phyloP scores from a whole-genome alignment of 2,113 vertebrate genomes.

The Scartelaos histophorus region DNA sequence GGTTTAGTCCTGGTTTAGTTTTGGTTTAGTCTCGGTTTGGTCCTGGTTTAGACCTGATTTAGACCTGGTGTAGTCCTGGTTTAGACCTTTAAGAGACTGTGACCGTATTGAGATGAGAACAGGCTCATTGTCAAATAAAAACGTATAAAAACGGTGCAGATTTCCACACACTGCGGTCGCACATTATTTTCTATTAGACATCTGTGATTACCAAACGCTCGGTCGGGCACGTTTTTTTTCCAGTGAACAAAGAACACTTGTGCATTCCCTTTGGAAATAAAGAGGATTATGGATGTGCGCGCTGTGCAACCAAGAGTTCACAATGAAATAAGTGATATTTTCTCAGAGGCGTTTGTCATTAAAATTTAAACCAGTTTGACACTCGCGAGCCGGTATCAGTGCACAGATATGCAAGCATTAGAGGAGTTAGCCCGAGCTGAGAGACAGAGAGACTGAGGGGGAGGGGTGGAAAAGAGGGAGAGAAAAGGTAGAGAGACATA shows the following conservation, averaged over 20 bases:
- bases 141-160: too few species aligned
- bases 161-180: too few species aligned
- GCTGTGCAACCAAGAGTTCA: conserved; percentile 76
- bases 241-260: conserved; percentile 56
- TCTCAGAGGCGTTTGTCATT: conserved; percentile 80
- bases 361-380: conserved; percentile 77
- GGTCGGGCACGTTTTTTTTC: conserved; percentile 40
- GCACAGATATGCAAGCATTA: conserved; percentile 77
- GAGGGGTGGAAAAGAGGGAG: conserved; percentile 24
- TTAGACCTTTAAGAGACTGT: too few species aligned
- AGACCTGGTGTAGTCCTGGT: too few species aligned
- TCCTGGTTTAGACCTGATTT: too few species aligned
- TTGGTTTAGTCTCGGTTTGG: too few species aligned
- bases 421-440: conserved; percentile 71
- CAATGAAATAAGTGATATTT: conserved; percentile 76
- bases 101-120: too few species aligned
- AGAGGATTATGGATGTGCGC: conserved; percentile 79
- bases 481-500: conserved; percentile 22
- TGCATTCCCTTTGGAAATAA: conserved; percentile 68
- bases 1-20: too few species aligned
- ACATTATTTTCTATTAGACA: conserved; percentile 33
- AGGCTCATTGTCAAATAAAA: too few species aligned
- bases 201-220: conserved; percentile 49
- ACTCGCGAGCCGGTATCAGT: conserved; percentile 72
- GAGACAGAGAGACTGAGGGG: conserved; percentile 47